Evolutionary conservation across 2,888 invertebrate genomes (phyloP).

Genomic region (Cybosia mesomella): DNA sequence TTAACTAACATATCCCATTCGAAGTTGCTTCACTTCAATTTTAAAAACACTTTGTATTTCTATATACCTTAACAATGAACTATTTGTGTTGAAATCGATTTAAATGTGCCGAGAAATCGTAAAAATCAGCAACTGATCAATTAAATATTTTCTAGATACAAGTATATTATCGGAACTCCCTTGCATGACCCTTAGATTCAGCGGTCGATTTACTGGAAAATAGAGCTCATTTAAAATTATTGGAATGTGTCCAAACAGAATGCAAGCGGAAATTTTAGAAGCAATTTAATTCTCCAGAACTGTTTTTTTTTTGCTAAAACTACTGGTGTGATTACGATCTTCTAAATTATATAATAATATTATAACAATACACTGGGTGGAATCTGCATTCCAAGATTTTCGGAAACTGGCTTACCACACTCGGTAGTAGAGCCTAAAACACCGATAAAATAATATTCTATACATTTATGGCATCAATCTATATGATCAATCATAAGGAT

Average conservation of each 20-base stretch:
- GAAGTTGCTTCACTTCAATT: slow-evolving; percentile 33
- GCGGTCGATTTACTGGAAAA: slow-evolving; percentile 38
- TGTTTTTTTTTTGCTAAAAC: slow-evolving; percentile 22
- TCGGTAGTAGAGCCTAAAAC: too few relatives aligned
- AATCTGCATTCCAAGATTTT: too few relatives aligned
- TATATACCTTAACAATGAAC: slow-evolving; percentile 22
- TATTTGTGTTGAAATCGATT: slow-evolving; percentile 33
- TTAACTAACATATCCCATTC: slow-evolving; percentile 22
- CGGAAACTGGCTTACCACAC: too few relatives aligned
- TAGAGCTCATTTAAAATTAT: slow-evolving; percentile 40
- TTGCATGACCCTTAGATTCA: slow-evolving; percentile 30
- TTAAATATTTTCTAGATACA: slow-evolving; percentile 34
- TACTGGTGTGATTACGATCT: slow-evolving; percentile 7
- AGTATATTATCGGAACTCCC: slow-evolving; percentile 26
- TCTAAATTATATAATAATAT: neutral
- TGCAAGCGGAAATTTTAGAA: slow-evolving; percentile 42
- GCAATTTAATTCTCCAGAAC: slow-evolving; percentile 27
- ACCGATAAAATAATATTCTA: too few relatives aligned
- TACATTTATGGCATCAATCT: too few relatives aligned
- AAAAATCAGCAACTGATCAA: slow-evolving; percentile 31
- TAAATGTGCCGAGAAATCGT: slow-evolving; percentile 45
- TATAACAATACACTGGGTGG: too few relatives aligned
- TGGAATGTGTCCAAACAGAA: slow-evolving; percentile 47
- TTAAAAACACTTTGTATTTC: slow-evolving; percentile 19
- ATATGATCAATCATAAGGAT: too few relatives aligned